phyloP scores from a whole-genome alignment of 2,888 invertebrate species.

The Drosophila sordidapex region DNA sequence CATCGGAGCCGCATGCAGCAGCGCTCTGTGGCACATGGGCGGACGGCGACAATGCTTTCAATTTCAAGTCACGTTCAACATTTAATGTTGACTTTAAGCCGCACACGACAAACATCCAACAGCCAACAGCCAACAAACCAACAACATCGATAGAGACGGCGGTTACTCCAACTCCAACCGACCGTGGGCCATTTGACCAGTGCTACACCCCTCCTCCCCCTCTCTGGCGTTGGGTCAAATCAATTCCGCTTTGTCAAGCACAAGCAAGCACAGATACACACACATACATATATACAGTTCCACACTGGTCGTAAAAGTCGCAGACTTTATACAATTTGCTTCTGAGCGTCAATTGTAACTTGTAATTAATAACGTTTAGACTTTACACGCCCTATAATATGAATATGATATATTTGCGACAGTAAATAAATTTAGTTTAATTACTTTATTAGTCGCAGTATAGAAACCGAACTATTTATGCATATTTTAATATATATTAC shows the following conservation, averaged over 20 bases:
- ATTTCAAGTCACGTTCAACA: conserved; percentile 73
- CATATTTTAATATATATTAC: no score
- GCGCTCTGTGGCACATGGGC: conserved; percentile 16
- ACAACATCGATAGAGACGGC: conserved; percentile 14
- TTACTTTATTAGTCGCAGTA: no score
- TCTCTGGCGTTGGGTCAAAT: conserved; percentile 50
- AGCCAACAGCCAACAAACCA: conserved; percentile 15
- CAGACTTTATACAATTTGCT: conserved; percentile 34
- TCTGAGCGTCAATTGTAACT: conserved; percentile 19
- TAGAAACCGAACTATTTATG: no score
- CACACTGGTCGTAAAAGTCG: conserved; percentile 64
- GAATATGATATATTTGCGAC: background rate
- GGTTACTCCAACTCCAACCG: conserved; percentile 38
- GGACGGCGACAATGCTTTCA: conserved; percentile 65
- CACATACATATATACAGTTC: background rate
- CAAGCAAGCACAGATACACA: conserved; percentile 22
- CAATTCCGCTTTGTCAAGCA: conserved; percentile 73
- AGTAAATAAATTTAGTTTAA: no score
- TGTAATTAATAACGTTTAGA: background rate
- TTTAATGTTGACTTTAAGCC: conserved; percentile 58
- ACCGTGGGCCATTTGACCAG: conserved; percentile 68
- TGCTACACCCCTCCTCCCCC: background rate
- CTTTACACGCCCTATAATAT: background rate
- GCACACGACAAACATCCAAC: conserved; percentile 39
- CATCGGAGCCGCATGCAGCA: conserved; percentile 25